Base-by-base conservation (phyloP, 2,888 invertebrate genomes). In the Polyommatus icarus region DNA sequence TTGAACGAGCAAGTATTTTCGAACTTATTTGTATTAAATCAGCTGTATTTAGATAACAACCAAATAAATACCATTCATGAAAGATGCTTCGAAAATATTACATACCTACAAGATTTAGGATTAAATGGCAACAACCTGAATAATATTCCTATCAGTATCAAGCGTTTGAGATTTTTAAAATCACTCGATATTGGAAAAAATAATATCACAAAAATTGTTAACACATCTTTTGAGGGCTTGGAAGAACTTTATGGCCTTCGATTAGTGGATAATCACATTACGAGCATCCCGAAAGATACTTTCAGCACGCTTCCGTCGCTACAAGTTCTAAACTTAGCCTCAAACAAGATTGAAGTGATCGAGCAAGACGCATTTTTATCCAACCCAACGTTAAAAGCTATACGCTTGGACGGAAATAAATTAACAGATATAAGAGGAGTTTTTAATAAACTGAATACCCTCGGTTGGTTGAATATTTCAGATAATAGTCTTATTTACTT, bases 151-250 rank as follows among this genome's bases (percentile, higher is more conserved):
- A 95, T 94, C 78, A 96, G 97, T 3, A 95, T 97, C 18, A 95
- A 95, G 78, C 95, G 95, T 81, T 90, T 97, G 67, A 90, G 95
- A 76, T 96, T 96, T 84, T 90, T 98, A 78, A 96, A 96, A 88
- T 96, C 96, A 0, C 94, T 98, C 77, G 97, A 98, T 88, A 94
- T 98, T 80, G 97, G 97, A 6, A 97, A 97, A 87, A 98, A 98
- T 89, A 95, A 95, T 80, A 96, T 98, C 82, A 95, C 96, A 76
- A 93, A 92, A 78, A 94, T 98, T 80, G 95, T 94, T n/a, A 96
- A 96, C 86, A 95, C 95, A 59, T 96, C 97, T 36, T 97, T 98
- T 85, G 95, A 95, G 83, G 97, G 97, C 0, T 90, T 98, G 81
- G 95, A 96, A 85, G 96, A 96, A 80, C 94, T 98, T 10, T 96